Evolutionary conservation across 2,888 invertebrate species (phyloP), one percentile per base, ranked within the genome.

Genomic region (Drosophila helvetica): DNA sequence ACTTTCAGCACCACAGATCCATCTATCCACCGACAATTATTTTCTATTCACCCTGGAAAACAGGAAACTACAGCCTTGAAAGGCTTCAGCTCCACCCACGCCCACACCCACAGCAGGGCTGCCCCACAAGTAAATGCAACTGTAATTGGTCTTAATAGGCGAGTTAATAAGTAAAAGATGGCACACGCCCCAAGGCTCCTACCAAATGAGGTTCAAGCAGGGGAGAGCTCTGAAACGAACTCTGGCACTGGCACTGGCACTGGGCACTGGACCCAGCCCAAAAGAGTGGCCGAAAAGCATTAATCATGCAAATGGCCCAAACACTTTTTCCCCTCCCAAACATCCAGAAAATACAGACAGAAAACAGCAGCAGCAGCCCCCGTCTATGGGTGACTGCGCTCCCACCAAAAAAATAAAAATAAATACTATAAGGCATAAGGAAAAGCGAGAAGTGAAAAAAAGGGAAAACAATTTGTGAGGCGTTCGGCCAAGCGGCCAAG

Each of bases 261-360:
- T n/a, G 47, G 18, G 30, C 10, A 12, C 18, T 22, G 47, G 18
- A 50, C 70, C 70, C 71, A 62, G 46, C 61, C 56, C 68, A 66
- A 68, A 58, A 45, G 27, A 67, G 51, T 70, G 64, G 64, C 53
- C 63, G n/a, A 64, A 75, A 74, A 75, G n/a, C 82, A 83, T 88
- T 80, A 86, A 88, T 88, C 88, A 78, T 78, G 68, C 86, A 88
- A 83, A 83, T 83, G 86, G 84, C 65, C 78, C 80, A 72, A 66
- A 76, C 81, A 80, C 72, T 83, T 69, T 73, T 73, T 72, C 67
- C 71, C 53, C 73, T 56, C 64, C 70, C 66, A 70, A 86, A 73
- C 53, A 70, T 87, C 84, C 86, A 88, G 84, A 83, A 83, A 83
- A 88, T 80, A 64, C 60, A 65, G 68, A 66, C 54, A 53, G 6